Base-by-base conservation (phyloP, 2,888 invertebrate species). In the Allygus modestus region DNA sequence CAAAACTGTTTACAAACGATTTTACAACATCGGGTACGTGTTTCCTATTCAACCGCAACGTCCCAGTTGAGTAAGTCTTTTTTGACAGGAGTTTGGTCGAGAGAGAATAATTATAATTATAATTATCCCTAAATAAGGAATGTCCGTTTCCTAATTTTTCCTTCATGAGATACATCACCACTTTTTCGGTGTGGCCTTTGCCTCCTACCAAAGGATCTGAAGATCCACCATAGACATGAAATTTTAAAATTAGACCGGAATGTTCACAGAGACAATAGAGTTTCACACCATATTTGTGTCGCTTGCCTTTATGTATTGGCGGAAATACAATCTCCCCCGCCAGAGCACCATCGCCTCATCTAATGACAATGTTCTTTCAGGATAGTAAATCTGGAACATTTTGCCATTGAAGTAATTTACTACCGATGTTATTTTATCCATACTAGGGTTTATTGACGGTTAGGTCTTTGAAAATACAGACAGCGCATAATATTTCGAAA, bases 211-310 rank as follows among this genome's bases (percentile, higher is more conserved):
- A n/a, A n/a, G n/a, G n/a, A n/a, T n/a, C n/a, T n/a, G n/a, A n/a
- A n/a, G n/a, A n/a, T n/a, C n/a, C n/a, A n/a, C n/a, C n/a, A n/a
- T n/a, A n/a, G n/a, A n/a, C n/a, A n/a, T n/a, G n/a, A n/a, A n/a
- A n/a, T n/a, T n/a, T n/a, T n/a, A n/a, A n/a, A n/a, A n/a, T n/a
- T n/a, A n/a, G n/a, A n/a, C 71, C 71, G 28, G 71, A 69, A 23
- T 69, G 71, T 69, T 69, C 71, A 23, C 26, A 17, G 17, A 69
- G 71, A 23, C 23, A 69, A 23, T 69, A 69, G 26, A 69, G 28
- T 75, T 75, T 75, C 75, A 75, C 75, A 37, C 75, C 71, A 71
- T 26, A 71, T 26, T 71, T 71, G 28, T 71, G 71, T 9, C 71
- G 71, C 17, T 71, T 71, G 9, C 58, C 58, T 58, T 58, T 58